These are phyloP conservation scores for Megalonaias nervosa DNA, from an alignment of 1,140 invertebrate species.

Conservation along the genomic window DNA sequence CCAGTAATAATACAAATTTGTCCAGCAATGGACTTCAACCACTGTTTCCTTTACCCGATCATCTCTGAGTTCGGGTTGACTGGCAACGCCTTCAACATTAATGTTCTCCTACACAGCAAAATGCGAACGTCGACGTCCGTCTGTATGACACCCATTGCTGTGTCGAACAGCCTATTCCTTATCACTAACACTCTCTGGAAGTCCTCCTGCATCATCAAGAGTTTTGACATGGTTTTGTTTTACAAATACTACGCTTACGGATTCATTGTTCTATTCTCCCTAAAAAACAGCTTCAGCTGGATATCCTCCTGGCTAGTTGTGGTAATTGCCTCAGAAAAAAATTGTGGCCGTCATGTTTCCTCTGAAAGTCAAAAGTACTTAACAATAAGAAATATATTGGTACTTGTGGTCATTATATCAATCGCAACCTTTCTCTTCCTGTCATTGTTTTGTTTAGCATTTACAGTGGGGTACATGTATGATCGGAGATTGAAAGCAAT, in stretches of 20 bases:
- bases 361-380: constrained; percentile 14
- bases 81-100: constrained; percentile 22
- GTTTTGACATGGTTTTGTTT: constrained; percentile 5
- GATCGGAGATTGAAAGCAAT: neutral
- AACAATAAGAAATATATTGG: neutral
- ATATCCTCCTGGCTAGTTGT: constrained; percentile 29
- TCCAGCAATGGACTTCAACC: no score
- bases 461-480: neutral
- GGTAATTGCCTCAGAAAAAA: constrained; percentile 24
- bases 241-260: neutral
- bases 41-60: constrained; percentile 15
- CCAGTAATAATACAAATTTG: no score
- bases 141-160: constrained; percentile 8
- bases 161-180: constrained; percentile 24
- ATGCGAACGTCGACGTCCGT: constrained; percentile 6
- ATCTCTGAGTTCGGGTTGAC: constrained; percentile 7
- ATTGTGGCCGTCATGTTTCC: constrained; percentile 32
- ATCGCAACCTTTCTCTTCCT: neutral
- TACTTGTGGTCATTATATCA: neutral
- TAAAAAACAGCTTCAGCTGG: constrained; percentile 15
- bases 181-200: constrained; percentile 15
- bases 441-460: neutral
- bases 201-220: constrained; percentile 27
- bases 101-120: constrained; percentile 5
- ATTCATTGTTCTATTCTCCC: constrained; percentile 15